Evolutionary conservation across 2,113 vertebrate species (phyloP), one percentile per base, ranked within the genome.

Genomic region (Cacatua alba): DNA sequence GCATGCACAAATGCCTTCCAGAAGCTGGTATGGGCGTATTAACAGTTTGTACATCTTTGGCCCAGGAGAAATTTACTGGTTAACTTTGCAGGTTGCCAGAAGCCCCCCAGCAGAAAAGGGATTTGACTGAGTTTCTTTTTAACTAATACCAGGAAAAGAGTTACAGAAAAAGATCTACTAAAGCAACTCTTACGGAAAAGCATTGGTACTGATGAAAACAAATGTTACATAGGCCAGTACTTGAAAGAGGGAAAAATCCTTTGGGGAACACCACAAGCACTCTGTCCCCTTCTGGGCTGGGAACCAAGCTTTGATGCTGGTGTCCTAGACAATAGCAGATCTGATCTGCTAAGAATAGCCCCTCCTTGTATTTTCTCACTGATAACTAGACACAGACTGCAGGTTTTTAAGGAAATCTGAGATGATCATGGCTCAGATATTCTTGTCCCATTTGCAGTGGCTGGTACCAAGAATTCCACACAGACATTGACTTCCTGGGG

Each of bases 211-310:
- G 53, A 44, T 39, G 43, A 76, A 85, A 94, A 71, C 2, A 72
- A 85, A 33, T 7, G 0, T 46, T 49, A 13, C 37, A 33, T 9
- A 51, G 9, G 10, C 11, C 3, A 2, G 29, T 51, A 67, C 13
- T 35, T 49, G 37, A 76, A 57, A 87, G 24, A 82, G 12, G 26
- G 28, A 75, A 92, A 92, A 79, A 51, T 77, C 49, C 13, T 62
- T 46, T 29, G 21, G 21, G 31, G 21, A 79, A 60, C 15, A 82
- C 21, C 67, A 82, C 39, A 80, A 64, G 18, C n/a, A 33, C 13
- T 79, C 53, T 53, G n/a, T 53, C 18, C 17, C 16, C n/a, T 77
- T 69, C 77, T 37, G 13, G 23, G 37, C 44, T 69, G n/a, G 17
- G 48, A 86, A 89, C 8, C 1, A 52, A 90, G 48, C 69, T 39